A percentile compares a stretch with the other conserved stretches of the same genome.
phyloP scores from a whole-genome alignment of 1,140 invertebrate species.

The Samia ricini region DNA sequence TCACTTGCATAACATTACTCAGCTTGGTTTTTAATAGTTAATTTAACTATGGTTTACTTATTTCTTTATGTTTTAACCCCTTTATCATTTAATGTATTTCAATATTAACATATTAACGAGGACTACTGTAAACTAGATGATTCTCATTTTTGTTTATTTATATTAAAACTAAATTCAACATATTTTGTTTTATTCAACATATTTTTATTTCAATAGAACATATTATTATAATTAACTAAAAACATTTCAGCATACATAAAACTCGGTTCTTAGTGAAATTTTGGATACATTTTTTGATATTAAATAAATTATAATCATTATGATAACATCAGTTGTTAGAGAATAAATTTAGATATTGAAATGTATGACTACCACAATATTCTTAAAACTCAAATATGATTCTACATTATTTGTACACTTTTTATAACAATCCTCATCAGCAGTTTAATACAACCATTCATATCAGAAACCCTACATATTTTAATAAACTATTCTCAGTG shows the following conservation, averaged over 20 bases:
- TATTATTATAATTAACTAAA: too few relatives aligned
- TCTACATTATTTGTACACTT: background rate
- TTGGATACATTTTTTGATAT: too few relatives aligned
- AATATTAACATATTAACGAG: background rate
- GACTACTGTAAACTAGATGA: background rate
- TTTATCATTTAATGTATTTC: background rate
- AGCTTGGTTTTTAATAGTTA: background rate
- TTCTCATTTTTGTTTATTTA: background rate
- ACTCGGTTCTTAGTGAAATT: too few relatives aligned
- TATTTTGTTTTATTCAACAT: background rate
- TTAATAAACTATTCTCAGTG: conserved; percentile 40
- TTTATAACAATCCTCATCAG: background rate
- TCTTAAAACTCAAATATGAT: background rate
- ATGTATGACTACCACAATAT: background rate
- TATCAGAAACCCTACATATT: background rate
- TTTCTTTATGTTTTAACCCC: background rate
- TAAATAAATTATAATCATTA: too few relatives aligned
- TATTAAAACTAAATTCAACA: background rate
- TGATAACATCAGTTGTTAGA: too few relatives aligned
- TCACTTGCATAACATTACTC: background rate
- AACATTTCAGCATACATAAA: too few relatives aligned
- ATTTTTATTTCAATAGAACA: background rate
- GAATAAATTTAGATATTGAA: too few relatives aligned
- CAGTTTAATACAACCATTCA: background rate
- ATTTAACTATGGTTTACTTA: background rate